phyloP scores from a whole-genome alignment of 2,113 vertebrate species.

The Periophthalmus modestus region DNA sequence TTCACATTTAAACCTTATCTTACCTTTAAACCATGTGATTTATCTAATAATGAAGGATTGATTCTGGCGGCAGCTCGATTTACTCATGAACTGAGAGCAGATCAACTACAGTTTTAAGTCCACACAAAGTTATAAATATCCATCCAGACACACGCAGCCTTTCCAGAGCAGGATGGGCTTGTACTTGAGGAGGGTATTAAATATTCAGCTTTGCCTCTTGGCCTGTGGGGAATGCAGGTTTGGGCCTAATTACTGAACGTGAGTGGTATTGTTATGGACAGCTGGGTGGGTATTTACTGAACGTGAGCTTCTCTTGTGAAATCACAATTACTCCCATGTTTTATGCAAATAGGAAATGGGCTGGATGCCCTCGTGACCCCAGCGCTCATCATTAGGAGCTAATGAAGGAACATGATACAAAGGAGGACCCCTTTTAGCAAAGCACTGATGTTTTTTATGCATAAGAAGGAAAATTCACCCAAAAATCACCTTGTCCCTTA shows the following conservation, averaged over 20 bases:
- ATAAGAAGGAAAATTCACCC: conserved; percentile 9
- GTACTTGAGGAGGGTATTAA: conserved; percentile 61
- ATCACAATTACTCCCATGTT: conserved; percentile 23
- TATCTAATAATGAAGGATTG: no score
- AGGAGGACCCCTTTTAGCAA: conserved; percentile 19
- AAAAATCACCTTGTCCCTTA: neutral
- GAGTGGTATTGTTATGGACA: conserved; percentile 10
- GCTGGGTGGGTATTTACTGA: conserved; percentile 18
- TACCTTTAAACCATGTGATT: no score
- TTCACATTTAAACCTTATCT: no score
- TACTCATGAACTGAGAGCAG: no score
- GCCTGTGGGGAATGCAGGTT: conserved; percentile 26
- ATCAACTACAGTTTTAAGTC: no score
- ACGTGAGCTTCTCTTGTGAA: conserved; percentile 13
- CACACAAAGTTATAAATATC: no score
- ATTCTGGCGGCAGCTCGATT: no score
- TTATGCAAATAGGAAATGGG: conserved; percentile 36
- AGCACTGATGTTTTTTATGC: conserved; percentile 2
- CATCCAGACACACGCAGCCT: conserved; percentile 29
- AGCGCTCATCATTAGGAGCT: conserved; percentile 36
- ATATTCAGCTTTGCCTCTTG: conserved; percentile 60
- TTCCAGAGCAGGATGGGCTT: conserved; percentile 49
- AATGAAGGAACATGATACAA: conserved; percentile 42
- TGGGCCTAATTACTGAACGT: conserved; percentile 54
- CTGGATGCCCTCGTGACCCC: conserved; percentile 22